Percentiles rank a stretch among this genome's conserved stretches.
These are phyloP conservation scores for Balaeniceps rex DNA, from an alignment of 2,113 vertebrate genomes.

Conservation along the genomic window DNA sequence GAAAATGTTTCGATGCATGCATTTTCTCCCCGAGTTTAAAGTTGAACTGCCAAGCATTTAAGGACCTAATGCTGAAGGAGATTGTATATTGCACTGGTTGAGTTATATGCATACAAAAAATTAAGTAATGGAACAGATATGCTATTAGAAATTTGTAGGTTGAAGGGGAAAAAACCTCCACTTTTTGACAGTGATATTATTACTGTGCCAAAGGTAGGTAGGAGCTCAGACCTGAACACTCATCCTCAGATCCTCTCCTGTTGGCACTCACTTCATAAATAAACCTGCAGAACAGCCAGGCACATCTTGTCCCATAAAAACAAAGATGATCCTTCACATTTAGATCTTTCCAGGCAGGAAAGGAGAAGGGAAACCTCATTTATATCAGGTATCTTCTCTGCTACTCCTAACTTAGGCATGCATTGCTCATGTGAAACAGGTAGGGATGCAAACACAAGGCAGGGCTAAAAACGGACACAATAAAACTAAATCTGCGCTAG, in stretches of 20 bases:
- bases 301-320: neutral
- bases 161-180: neutral
- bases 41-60: neutral
- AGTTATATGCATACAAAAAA: neutral
- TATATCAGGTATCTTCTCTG: neutral
- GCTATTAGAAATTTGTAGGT: neutral
- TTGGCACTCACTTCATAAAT: slow-evolving; percentile 2
- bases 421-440: neutral
- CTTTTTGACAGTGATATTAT: neutral
- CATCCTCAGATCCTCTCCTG: neutral
- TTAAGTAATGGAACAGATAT: neutral
- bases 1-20: neutral
- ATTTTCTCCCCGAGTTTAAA: neutral
- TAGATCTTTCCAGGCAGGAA: neutral
- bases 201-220: neutral
- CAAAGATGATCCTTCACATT: neutral
- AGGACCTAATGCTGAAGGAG: neutral
- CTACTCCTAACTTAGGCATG: neutral
- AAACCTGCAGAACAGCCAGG: neutral
- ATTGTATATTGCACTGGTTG: neutral
- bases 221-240: neutral
- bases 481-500: neutral
- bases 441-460: neutral
- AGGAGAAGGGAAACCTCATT: neutral
- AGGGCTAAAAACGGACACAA: neutral